Evolutionary conservation across 2,888 invertebrate genomes (phyloP).

Genomic region (Agriotes lineatus): DNA sequence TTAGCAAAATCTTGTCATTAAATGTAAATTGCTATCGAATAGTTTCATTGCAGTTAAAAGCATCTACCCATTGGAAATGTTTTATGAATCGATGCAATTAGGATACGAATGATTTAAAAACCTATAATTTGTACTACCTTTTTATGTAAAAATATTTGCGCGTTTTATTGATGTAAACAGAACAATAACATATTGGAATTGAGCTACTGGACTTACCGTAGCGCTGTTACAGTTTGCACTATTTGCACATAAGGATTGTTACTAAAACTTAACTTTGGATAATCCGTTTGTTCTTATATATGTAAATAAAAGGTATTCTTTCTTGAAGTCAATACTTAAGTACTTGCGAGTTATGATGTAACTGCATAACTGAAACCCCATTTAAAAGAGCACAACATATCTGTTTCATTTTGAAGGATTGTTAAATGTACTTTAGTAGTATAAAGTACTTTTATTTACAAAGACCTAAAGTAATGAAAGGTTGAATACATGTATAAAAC

Average conservation of each 20-base stretch:
- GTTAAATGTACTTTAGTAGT: constrained; percentile 25
- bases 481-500: constrained; percentile 27
- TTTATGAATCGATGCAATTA: not conserved
- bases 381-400: constrained; percentile 34
- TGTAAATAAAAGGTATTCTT: constrained; percentile 30
- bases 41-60: too few species aligned
- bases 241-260: constrained; percentile 37
- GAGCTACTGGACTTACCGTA: constrained; percentile 32
- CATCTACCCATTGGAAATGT: not conserved
- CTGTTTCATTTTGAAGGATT: constrained; percentile 24
- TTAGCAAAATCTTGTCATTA: too few species aligned
- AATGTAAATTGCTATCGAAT: too few species aligned
- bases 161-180: constrained; percentile 32
- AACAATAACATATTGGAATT: constrained; percentile 42
- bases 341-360: constrained; percentile 26
- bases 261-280: constrained; percentile 26
- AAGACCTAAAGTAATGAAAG: constrained; percentile 26
- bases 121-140: constrained; percentile 16
- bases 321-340: constrained; percentile 23
- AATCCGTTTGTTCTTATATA: constrained; percentile 27
- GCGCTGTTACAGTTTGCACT: constrained; percentile 34
- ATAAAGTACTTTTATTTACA: constrained; percentile 24
- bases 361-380: constrained; percentile 32
- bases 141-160: constrained; percentile 14
- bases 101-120: not conserved